Evolutionary conservation across 2,797 vertebrate genomes (phyloP).

Genomic region (Liparis tanakae): DNA sequence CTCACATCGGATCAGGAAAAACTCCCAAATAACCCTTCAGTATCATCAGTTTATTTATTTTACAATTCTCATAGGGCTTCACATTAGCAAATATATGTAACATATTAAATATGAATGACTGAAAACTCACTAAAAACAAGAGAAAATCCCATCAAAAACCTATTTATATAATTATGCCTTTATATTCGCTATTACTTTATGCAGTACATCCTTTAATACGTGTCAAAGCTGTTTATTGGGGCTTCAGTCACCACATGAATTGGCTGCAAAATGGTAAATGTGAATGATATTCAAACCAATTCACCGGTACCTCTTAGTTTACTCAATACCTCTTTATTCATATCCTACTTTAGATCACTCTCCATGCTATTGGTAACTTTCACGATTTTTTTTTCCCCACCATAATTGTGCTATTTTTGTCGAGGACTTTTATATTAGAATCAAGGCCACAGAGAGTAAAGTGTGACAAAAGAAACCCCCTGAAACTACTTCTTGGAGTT

Average conservation of each 20-base stretch:
- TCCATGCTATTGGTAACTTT: neutral
- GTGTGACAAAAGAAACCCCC: neutral
- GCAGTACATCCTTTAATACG: neutral
- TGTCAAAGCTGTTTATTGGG: neutral
- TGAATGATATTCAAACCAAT: constrained; percentile 9
- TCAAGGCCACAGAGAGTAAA: neutral
- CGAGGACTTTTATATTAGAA: neutral
- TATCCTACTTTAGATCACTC: neutral
- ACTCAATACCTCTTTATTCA: constrained; percentile 6
- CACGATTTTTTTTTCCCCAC: neutral
- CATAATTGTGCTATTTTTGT: neutral
- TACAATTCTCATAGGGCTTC: constrained; percentile 13
- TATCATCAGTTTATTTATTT: neutral
- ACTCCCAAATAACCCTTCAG: neutral
- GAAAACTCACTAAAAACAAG: constrained; percentile 5
- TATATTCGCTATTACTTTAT: constrained; percentile 4
- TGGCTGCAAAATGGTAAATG: neutral
- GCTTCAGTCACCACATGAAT: neutral
- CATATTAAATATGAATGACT: constrained; percentile 11
- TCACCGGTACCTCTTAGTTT: constrained; percentile 10
- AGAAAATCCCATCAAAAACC: neutral
- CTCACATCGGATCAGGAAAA: too few species aligned
- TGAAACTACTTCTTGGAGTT: neutral
- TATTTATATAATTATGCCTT: neutral
- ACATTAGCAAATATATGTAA: neutral